Percentiles rank a stretch among this genome's conserved stretches.
phyloP scores from a whole-genome alignment of 2,797 vertebrate genomes.

The Takifugu rubripes region DNA sequence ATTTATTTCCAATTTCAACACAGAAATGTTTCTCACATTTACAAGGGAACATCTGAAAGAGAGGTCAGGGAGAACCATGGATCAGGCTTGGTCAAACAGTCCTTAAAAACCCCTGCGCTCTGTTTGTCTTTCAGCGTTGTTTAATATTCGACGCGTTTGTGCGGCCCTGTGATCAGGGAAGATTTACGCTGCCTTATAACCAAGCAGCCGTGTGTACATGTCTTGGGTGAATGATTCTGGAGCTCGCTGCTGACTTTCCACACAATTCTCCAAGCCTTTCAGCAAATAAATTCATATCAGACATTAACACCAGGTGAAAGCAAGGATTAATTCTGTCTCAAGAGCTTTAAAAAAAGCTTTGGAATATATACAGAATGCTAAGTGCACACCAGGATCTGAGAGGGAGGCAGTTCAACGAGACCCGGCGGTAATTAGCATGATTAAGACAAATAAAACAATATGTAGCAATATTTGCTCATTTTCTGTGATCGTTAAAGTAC shows the following conservation, averaged over 20 bases:
- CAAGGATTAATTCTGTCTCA: conserved; percentile 8
- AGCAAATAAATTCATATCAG: conserved; percentile 26
- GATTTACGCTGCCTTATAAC: conserved; percentile 32
- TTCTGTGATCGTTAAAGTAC: conserved; percentile 29
- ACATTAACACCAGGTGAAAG: conserved; percentile 23
- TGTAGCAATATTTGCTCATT: neutral
- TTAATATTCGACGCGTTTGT: conserved; percentile 26
- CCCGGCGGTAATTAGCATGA: neutral
- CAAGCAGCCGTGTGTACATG: conserved; percentile 29
- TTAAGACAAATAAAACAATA: neutral
- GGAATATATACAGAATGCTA: conserved; percentile 25
- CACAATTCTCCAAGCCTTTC: conserved; percentile 30
- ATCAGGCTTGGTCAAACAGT: neutral
- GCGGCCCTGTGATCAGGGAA: conserved; percentile 16
- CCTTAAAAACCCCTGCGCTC: neutral
- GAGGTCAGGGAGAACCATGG: neutral
- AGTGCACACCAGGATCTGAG: conserved; percentile 1
- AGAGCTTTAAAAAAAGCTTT: conserved; percentile 12
- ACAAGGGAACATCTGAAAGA: neutral
- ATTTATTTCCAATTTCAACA: conserved; percentile 2
- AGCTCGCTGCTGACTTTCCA: conserved; percentile 36
- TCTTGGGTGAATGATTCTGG: conserved; percentile 37
- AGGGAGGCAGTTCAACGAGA: too few relatives aligned
- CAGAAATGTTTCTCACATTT: conserved; percentile 4
- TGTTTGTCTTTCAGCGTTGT: conserved; percentile 9